Evolutionary conservation across 2,888 invertebrate genomes (phyloP), one percentile per base, ranked within the genome.

Genomic region (Acholoe squamosa): DNA sequence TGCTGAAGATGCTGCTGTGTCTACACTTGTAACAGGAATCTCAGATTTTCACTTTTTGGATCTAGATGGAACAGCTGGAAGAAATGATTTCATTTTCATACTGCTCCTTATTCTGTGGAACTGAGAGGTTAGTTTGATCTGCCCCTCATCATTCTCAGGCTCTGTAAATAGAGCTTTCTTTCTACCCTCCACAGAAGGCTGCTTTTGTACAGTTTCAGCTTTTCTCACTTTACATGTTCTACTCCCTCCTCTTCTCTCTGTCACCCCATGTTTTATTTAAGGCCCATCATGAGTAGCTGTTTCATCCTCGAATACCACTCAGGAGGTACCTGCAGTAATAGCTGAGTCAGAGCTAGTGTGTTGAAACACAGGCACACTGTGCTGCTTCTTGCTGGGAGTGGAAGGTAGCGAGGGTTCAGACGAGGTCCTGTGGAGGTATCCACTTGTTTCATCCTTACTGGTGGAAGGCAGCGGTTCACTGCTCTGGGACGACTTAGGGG

Each of bases 381-480:
- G 52, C 56, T 51, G 86, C 86, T 7, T 28, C 3, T 56, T 56
- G n/a, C 25, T 33, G 10, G 86, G 54, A 43, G 80, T 80, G 19
- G 80, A 80, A 5, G 33, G 80, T 54, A 86, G 28, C 3, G 86
- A 25, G 28, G 86, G 86, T 28, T 86, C 86, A 25, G 86, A 86
- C 54, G 3, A 31, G 52, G 86, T 56, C 7, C 86, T 51, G 16
- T 86, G 86, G 28, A 86, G 86, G 86, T 86, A 86, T 0, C 86
- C 86, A 3, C 54, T 25, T 1, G 28, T 86, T 28, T 54, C 54
- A 19, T 86, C 86, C 31, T 14, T 22, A 28, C 86, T 86, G 19
- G 86, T 86, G 22, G 86, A 86, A 3, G 86, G 86, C 52, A 31
- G 52, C n/a, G 86, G 86, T 22, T 80, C 80, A 22, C n/a, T 43